Base-by-base conservation (phyloP, 2,888 invertebrate genomes). In the Panopea generosa region DNA sequence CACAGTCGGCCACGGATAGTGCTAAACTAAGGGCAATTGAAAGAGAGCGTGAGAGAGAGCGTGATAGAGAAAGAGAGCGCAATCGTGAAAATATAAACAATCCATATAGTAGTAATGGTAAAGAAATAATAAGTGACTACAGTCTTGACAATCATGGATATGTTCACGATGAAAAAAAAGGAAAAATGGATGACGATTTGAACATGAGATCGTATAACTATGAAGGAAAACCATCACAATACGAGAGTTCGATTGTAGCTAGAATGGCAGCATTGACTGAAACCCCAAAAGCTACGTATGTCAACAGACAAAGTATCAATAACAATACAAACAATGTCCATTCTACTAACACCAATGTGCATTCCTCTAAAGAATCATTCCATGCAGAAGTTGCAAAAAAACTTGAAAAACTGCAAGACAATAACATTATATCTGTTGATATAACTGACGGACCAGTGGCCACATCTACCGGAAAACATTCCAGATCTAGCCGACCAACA, bases 11-110 rank as follows among this genome's bases (percentile, higher is more conserved):
- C 14, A 85, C 85, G 38, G 85, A 85, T 53, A 85, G 85, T 79
- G 85, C 85, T 18, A 85, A 85, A 73, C 79, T 85, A 24, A 73
- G 85, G 67, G 85, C 85, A 27, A 76, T 85, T n/a, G 81, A 77
- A 53, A 63, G 81, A 60, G 83, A 81, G 38, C 69, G 74, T 27
- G 68, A 59, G 24, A 66, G 65, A 24, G 79, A 82, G 22, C 57
- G 47, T 4, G 75, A 66, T 38, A 53, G 60, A 26, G 65, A 66
- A 47, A 38, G 20, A 7, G 57, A 50, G 2, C 33, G 18, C 18
- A 68, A 59, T 38, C 55, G 33, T 2, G 63, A 59, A 33, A 56
- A 47, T 11, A 40, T 47, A 9, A 56, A 43, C n/a, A 43, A 55
- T 14, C 22, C 33, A 29, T 67, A 60, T 56, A 47, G 33, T 26